Conservation (phyloP, 2,797 vertebrate species). For the Xenentodon cancila region DNA sequence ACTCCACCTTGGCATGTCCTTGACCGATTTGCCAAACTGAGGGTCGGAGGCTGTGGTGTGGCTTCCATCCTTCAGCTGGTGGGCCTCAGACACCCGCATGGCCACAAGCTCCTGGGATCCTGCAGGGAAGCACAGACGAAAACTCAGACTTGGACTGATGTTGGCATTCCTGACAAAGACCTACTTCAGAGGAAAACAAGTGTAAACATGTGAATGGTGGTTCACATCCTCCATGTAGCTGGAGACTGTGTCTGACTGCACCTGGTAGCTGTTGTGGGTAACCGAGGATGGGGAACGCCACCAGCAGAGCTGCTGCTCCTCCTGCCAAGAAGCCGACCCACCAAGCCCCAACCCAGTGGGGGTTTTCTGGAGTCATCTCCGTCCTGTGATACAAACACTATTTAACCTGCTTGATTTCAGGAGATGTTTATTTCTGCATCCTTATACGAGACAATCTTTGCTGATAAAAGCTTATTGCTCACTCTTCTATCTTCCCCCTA, state of each 20-base stretch:
- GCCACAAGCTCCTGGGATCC: conserved; percentile 88
- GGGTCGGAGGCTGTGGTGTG: conserved; percentile 81
- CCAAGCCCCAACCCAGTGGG: conserved; percentile 96
- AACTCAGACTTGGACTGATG: neutral
- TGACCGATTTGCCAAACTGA: conserved; percentile 90
- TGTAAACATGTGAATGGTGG: neutral
- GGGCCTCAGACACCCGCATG: conserved; percentile 88
- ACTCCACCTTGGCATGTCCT: conserved; percentile 91
- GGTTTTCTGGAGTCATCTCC: conserved; percentile 87
- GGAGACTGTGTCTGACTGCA: conserved; percentile 51
- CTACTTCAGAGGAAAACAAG: neutral
- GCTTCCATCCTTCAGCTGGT: conserved; percentile 87
- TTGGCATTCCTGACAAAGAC: neutral
- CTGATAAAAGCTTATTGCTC: too few species aligned
- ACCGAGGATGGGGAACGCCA: conserved; percentile 90
- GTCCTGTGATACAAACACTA: conserved; percentile 73
- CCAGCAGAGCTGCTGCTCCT: conserved; percentile 85
- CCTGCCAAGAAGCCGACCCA: conserved; percentile 94
- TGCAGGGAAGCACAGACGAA: conserved; percentile 53
- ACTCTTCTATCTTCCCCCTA: too few species aligned
- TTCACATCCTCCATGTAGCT: neutral
- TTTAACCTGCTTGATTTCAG: neutral
- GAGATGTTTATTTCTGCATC: neutral
- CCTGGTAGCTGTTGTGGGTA: conserved; percentile 93
- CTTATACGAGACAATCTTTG: too few species aligned